These are phyloP conservation scores for Druceiella hillmani DNA, from an alignment of 2,888 invertebrate genomes.

Conservation along the genomic window DNA sequence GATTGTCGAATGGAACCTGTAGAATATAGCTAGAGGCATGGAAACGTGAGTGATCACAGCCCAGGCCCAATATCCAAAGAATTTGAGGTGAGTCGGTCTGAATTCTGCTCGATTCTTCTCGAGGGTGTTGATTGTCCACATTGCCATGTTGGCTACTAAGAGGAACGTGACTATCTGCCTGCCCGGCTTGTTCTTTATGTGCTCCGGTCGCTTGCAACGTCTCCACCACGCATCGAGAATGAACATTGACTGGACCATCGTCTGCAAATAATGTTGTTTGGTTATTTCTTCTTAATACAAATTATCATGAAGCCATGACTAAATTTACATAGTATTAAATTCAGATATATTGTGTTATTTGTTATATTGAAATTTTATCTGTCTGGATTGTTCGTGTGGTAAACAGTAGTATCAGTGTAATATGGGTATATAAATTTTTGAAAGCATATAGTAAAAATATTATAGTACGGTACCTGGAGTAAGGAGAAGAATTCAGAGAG, in stretches of 20 bases:
- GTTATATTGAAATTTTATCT: too few species aligned
- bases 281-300: too few species aligned
- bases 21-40: constrained; percentile 86
- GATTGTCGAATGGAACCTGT: constrained; percentile 86
- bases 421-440: constrained; percentile 2
- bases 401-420: too few species aligned
- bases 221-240: constrained; percentile 72
- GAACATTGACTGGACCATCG: constrained; percentile 73
- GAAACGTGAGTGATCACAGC: constrained; percentile 86
- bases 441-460: neutral
- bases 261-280: constrained; percentile 37
- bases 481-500: constrained; percentile 69
- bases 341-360: too few species aligned
- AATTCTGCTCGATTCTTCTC: constrained; percentile 77
- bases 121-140: constrained; percentile 82
- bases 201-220: constrained; percentile 64
- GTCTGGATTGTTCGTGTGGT: too few species aligned
- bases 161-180: constrained; percentile 82
- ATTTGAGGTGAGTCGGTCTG: constrained; percentile 72
- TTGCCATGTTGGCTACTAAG: constrained; percentile 73
- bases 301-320: too few species aligned
- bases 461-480: constrained; percentile 49
- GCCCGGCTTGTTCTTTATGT: constrained; percentile 72
- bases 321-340: too few species aligned
- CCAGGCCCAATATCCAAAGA: constrained; percentile 88